Evolutionary conservation across 2,797 vertebrate genomes (phyloP), one percentile per base, ranked within the genome.

Genomic region (Paramormyrops hopkinsi): DNA sequence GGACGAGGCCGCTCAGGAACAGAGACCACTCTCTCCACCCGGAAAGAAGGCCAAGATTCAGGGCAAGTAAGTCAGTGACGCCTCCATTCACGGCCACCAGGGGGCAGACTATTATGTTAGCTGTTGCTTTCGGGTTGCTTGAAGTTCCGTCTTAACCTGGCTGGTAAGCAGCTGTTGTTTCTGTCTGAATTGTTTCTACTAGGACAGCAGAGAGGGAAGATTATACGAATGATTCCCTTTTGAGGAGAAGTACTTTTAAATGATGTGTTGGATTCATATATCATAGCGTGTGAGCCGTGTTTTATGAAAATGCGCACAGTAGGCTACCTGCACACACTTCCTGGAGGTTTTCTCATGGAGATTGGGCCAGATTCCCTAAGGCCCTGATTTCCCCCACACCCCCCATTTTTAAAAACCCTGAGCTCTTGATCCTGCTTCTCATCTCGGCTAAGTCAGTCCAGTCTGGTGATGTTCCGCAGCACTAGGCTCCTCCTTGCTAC

Each of bases 31-130:
- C 89, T 93, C 94, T 29, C 89, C 93, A 17, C 87, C 95, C 25
- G 93, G 92, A 7, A 96, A 95, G 92, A 94, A 93, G 82, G 89
- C 91, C 50, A 90, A 93, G 88, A 88, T 92, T 37, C 92, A 92
- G 88, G 90, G 89, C 90, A 92, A 92, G 93, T 94, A 91, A 79
- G 88, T n/a, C 9, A 65, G 56, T 51, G 33, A 62, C 73, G 33
- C 56, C 69, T 83, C 37, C 33, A 11, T 53, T 19, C 37, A 7
- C n/a, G 4, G 33, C 53, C 65, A 56, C 69, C 22, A 50, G 82
- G 82, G 19, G 82, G 82, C 11, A 84, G 19, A 51, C 46, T 84
- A 48, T 46, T 25, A 44, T 44, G 37, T 79, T 79, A 19, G 73
- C 29, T 2, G 19, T 2, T 44, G 17, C 17, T 19, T 79, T 44